These are phyloP conservation scores for Antigone vipio DNA, from an alignment of 2,113 vertebrate species.

Conservation along the genomic window DNA sequence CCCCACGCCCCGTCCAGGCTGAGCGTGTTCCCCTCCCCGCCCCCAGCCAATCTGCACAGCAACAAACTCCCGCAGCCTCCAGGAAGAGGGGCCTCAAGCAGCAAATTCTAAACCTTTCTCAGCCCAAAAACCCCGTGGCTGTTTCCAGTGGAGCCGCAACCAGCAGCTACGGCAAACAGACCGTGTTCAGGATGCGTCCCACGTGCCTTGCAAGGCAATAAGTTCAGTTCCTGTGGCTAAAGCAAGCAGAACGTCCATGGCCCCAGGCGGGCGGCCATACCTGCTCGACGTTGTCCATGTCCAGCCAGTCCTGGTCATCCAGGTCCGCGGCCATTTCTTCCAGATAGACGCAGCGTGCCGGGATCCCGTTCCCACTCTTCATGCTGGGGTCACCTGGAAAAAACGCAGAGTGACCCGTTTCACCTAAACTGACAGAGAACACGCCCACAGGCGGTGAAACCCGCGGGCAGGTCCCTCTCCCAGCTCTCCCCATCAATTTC, in stretches of 20 bases:
- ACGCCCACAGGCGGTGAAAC: rapidly evolving
- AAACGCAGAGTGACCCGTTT: background rate
- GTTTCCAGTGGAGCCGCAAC: background rate
- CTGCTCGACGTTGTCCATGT: slow-evolving; percentile 97
- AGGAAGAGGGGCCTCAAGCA: background rate
- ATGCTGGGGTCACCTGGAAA: slow-evolving; percentile 89
- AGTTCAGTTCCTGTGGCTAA: rapidly evolving
- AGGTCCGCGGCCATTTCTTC: slow-evolving; percentile 93
- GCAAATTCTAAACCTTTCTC: too few relatives aligned
- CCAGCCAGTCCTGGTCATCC: slow-evolving; percentile 97
- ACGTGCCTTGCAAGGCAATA: rapidly evolving
- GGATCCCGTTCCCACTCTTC: slow-evolving; percentile 93
- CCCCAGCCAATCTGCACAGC: rapidly evolving
- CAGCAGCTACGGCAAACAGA: too few relatives aligned
- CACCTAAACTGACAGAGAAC: rapidly evolving
- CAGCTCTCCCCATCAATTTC: rapidly evolving
- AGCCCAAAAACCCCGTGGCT: rapidly evolving
- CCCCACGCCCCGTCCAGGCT: rapidly evolving
- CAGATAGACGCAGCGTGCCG: slow-evolving; percentile 91
- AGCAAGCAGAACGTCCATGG: rapidly evolving
- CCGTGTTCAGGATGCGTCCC: rapidly evolving
- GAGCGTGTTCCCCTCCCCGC: background rate
- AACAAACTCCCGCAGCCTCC: background rate
- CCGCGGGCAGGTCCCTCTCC: background rate
- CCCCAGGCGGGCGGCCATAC: background rate